Conservation (phyloP, 2,888 invertebrate species). For the Bombylius major region DNA sequence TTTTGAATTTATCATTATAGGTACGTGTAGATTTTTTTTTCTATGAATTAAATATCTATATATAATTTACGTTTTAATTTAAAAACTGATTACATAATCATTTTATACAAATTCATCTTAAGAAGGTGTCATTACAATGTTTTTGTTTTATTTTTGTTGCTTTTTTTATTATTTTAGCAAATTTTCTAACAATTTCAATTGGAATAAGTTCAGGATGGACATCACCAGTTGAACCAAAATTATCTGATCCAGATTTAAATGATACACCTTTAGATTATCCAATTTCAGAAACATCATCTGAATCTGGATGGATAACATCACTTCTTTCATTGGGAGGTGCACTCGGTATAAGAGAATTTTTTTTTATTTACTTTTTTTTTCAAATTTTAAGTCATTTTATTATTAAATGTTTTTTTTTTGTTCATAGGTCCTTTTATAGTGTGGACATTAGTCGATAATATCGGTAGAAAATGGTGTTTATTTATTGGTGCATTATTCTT, state of each 20-base stretch:
- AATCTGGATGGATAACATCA: constrained; percentile 63
- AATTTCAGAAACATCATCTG: constrained; percentile 38
- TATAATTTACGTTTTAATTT: too few species aligned
- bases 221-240: constrained; percentile 52
- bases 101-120: too few species aligned
- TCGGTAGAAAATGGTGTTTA: constrained; percentile 58
- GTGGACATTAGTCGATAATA: constrained; percentile 50
- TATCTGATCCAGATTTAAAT: constrained; percentile 30
- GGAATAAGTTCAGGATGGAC: constrained; percentile 65
- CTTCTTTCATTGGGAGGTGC: constrained; percentile 56
- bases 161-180: constrained; percentile 38
- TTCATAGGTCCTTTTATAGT: constrained; percentile 52
- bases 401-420: not conserved
- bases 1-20: too few species aligned
- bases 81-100: too few species aligned
- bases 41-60: too few species aligned
- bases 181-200: constrained; percentile 52
- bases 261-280: constrained; percentile 36
- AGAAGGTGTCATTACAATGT: too few species aligned
- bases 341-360: constrained; percentile 42
- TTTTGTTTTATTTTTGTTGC: too few species aligned
- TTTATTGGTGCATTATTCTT: constrained; percentile 53
- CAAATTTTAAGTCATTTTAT: too few species aligned
- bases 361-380: not conserved
- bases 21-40: too few species aligned